Evolutionary conservation across 2,888 invertebrate genomes (phyloP).

Genomic region (Synanthedon vespiformis): DNA sequence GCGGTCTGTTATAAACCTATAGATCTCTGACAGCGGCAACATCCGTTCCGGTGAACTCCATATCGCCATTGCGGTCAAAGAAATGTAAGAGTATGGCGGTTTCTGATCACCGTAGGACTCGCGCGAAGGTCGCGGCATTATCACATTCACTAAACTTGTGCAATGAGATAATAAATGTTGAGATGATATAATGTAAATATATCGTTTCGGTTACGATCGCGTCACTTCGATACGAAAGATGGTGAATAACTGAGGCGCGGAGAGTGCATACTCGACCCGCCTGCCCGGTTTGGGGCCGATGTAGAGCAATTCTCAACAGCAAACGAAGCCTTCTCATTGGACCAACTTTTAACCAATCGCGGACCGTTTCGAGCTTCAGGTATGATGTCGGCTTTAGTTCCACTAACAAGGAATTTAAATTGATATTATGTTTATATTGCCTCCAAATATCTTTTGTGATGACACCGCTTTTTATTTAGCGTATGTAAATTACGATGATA

Average conservation of each 20-base stretch:
- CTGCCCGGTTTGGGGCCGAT: conserved; percentile 23
- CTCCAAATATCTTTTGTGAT: conserved; percentile 71
- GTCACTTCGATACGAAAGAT: conserved; percentile 55
- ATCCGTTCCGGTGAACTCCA: conserved; percentile 93
- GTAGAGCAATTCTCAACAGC: conserved; percentile 10
- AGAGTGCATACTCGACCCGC: conserved; percentile 28
- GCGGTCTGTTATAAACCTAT: conserved; percentile 88
- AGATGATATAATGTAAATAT: conserved; percentile 17
- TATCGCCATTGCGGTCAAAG: conserved; percentile 95
- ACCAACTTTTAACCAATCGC: conserved; percentile 31
- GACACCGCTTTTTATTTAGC: conserved; percentile 71
- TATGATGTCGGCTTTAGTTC: conserved; percentile 70
- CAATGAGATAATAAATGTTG: conserved; percentile 9
- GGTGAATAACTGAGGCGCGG: conserved; percentile 61
- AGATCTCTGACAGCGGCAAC: conserved; percentile 73
- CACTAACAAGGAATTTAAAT: conserved; percentile 72
- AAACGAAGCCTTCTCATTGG: conserved; percentile 31
- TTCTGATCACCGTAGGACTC: conserved; percentile 97
- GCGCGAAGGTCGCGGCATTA: conserved; percentile 94
- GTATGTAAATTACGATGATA: conserved; percentile 68
- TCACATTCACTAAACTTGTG: conserved; percentile 28
- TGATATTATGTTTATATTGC: conserved; percentile 72
- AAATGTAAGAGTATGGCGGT: conserved; percentile 96
- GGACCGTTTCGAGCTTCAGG: conserved; percentile 34
- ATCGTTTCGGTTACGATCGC: conserved; percentile 38